Evolutionary conservation across 2,113 vertebrate genomes (phyloP).

Genomic region (Hippocampus zosterae): DNA sequence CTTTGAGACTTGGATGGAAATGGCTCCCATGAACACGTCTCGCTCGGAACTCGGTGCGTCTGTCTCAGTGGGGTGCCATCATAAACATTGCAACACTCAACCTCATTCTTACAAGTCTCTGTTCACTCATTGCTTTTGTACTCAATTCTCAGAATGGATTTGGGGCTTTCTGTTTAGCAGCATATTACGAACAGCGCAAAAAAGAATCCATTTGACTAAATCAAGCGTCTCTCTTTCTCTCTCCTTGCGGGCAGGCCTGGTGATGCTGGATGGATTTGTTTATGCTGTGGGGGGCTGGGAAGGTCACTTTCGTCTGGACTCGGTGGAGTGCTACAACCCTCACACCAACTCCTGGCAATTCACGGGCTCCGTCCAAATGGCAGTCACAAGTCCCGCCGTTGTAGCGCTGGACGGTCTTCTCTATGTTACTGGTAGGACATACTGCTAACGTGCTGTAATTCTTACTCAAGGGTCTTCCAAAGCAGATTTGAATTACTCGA

Average conservation of each 20-base stretch:
- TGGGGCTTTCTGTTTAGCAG: no score
- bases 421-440: constrained; percentile 73
- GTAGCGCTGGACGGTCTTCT: constrained; percentile 74
- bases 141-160: no score
- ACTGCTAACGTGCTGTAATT: background rate
- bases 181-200: no score
- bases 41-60: constrained; percentile 74
- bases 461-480: background rate
- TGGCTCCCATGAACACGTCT: constrained; percentile 78
- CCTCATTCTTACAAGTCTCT: background rate
- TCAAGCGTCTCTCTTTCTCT: background rate
- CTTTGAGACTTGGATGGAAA: constrained; percentile 78
- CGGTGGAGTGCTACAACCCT: constrained; percentile 77
- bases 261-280: constrained; percentile 77
- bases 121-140: background rate
- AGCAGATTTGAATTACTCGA: no score
- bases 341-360: constrained; percentile 76
- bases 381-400: constrained; percentile 77
- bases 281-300: constrained; percentile 80
- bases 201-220: background rate
- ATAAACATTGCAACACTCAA: background rate
- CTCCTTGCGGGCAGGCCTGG: constrained; percentile 60
- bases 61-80: background rate
- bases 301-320: constrained; percentile 72
- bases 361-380: constrained; percentile 75